phyloP scores from a whole-genome alignment of 92 coral and sea anemone genomes.

The Parazoanthus atlanticus region DNA sequence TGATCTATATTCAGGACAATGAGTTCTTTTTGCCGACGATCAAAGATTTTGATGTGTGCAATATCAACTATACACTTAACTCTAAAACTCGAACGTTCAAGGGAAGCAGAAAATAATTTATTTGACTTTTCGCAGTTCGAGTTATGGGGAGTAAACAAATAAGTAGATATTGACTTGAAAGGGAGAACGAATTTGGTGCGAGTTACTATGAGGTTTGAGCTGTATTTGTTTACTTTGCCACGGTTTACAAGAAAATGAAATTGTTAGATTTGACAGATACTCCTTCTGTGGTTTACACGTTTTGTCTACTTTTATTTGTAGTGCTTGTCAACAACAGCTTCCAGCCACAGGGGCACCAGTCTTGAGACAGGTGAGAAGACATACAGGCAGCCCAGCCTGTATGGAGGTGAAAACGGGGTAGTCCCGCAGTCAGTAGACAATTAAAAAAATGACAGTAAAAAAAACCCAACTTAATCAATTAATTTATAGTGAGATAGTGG shows the following conservation, averaged over 20 bases:
- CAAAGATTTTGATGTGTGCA: not conserved
- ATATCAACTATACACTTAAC: not conserved
- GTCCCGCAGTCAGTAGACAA: not conserved
- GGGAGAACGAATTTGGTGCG: too few relatives aligned
- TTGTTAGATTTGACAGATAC: not conserved
- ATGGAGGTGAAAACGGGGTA: not conserved
- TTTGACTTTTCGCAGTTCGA: too few relatives aligned
- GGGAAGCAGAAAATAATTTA: not conserved
- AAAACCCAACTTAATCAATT: too few relatives aligned
- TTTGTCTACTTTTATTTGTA: conserved; percentile 34
- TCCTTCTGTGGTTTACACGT: not conserved
- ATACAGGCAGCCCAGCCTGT: not conserved
- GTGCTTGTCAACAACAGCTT: conserved; percentile 93
- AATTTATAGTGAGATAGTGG: too few relatives aligned
- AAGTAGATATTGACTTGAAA: too few relatives aligned
- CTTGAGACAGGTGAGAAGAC: conserved; percentile 83
- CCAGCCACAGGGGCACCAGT: conserved; percentile 98
- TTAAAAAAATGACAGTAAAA: not conserved
- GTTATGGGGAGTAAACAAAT: too few relatives aligned
- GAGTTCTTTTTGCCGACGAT: not conserved
- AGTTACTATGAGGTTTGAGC: too few relatives aligned
- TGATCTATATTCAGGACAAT: too few relatives aligned
- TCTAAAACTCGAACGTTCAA: not conserved
- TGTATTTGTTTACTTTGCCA: too few relatives aligned
- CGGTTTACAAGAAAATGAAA: too few relatives aligned